These are phyloP conservation scores for Melanotaenia pygmaea DNA, from an alignment of 2,797 vertebrate species.

Conservation along the genomic window DNA sequence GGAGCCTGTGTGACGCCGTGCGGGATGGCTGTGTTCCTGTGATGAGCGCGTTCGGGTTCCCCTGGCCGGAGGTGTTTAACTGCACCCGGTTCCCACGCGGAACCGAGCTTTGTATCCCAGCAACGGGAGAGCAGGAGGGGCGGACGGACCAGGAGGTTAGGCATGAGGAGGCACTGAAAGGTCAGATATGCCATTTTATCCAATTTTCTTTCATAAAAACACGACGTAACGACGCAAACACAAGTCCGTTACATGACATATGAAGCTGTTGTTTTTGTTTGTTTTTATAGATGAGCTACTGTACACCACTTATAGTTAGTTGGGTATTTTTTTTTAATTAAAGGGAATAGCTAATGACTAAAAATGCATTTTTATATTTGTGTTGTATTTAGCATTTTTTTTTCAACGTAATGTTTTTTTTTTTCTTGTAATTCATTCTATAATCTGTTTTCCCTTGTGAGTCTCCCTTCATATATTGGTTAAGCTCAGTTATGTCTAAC, in stretches of 20 bases:
- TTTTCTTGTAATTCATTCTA: too few species aligned
- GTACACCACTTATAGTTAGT: too few species aligned
- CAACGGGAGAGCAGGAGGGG: slow-evolving; percentile 57
- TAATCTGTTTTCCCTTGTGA: neutral
- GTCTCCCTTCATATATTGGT: too few species aligned
- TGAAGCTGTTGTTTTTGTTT: neutral
- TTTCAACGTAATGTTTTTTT: neutral
- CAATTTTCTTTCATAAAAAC: neutral
- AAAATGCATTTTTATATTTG: neutral
- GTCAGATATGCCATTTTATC: slow-evolving; percentile 35
- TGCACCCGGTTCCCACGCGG: slow-evolving; percentile 82
- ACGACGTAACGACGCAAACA: neutral
- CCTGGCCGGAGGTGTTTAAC: slow-evolving; percentile 87
- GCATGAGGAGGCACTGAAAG: slow-evolving; percentile 74
- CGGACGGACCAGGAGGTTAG: slow-evolving; percentile 51
- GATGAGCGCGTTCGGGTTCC: slow-evolving; percentile 87
- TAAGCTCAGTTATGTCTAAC: too few species aligned
- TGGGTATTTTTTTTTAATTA: too few species aligned
- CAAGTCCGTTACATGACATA: too few species aligned
- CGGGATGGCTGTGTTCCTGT: slow-evolving; percentile 84
- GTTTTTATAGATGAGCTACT: too few species aligned
- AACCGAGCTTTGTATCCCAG: slow-evolving; percentile 83
- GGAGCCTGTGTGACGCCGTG: slow-evolving; percentile 82
- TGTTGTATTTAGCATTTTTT: neutral
- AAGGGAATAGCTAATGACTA: too few species aligned